Evolutionary conservation across 2,797 vertebrate species (phyloP), one percentile per base, ranked within the genome.

Genomic region (Malurus leucopterus): DNA sequence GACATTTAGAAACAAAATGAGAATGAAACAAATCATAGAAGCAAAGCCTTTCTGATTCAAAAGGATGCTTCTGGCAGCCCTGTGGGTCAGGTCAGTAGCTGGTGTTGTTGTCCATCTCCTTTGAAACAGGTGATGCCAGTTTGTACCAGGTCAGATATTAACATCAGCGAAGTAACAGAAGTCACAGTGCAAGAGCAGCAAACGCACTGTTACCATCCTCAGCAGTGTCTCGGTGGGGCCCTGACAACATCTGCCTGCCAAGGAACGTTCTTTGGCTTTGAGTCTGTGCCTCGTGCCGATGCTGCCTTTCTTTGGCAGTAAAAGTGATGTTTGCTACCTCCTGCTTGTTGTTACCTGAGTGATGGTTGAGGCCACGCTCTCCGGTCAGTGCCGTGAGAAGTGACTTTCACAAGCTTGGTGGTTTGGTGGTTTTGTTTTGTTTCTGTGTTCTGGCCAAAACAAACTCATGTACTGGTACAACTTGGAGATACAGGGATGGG

Each of bases 1-100:
- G 32, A 38, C 55, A 13, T 91, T 93, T 84, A 90, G 79, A 85
- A 90, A 80, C 64, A 27, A 84, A 91, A 85, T 54, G 51, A 79
- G 75, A 75, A 90, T 21, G 61, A 72, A 91, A 72, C 15, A 62
- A 86, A 83, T 65, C 75, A 57, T 34, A 40, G 76, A 67, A 80
- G 79, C 34, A 75, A 89, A 91, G 18, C 13, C 29, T 78, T 77
- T 51, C 47, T 3, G 2, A 38, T 89, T 63, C 40, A 7, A 41
- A 59, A 81, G 22, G 44, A 24, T 72, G 47, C 26, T 30, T 76
- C 34, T 27, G 21, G 34, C 38, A 7, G 29, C 1, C 0, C 58
- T 13, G 26, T 54, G 43, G 55, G 13, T 38, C 3, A 0, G 12
- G 13, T 80, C 32, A 23, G 29, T 19, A 67, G n/a, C 27, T 68